phyloP scores from a whole-genome alignment of 2,888 invertebrate genomes.

The Pterostichus niger region DNA sequence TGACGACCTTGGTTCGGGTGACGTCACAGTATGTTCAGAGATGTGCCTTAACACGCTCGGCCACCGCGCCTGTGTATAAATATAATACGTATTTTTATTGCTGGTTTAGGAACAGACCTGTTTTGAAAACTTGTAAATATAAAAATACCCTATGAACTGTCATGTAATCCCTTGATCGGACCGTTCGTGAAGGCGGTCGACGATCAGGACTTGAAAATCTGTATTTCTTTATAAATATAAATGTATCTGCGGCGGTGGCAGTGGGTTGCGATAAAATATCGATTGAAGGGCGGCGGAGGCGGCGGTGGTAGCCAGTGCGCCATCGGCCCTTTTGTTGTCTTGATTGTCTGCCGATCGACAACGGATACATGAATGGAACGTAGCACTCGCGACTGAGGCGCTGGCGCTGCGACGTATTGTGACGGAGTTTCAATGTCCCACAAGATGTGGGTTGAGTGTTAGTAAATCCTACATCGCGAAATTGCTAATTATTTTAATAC shows the following conservation, averaged over 20 bases:
- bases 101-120: conserved; percentile 14
- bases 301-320: not conserved
- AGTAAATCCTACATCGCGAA: not conserved
- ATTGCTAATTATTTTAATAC: too few relatives aligned
- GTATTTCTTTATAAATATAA: conserved; percentile 50
- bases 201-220: conserved; percentile 24
- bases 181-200: conserved; percentile 8
- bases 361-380: conserved; percentile 27
- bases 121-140: conserved; percentile 38
- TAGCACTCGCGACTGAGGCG: not conserved
- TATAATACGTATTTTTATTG: conserved; percentile 3
- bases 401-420: too few relatives aligned
- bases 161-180: conserved; percentile 26
- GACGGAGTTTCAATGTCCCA: conserved; percentile 1
- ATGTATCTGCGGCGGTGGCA: conserved; percentile 22
- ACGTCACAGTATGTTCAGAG: too few relatives aligned
- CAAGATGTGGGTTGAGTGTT: not conserved
- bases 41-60: too few relatives aligned
- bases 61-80: too few relatives aligned
- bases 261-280: conserved; percentile 30
- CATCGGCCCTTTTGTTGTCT: conserved; percentile 15
- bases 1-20: too few relatives aligned
- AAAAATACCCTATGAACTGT: conserved; percentile 16
- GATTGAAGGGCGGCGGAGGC: conserved; percentile 17
- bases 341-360: conserved; percentile 44